Evolutionary conservation across 2,113 vertebrate species (phyloP), one percentile per base, ranked within the genome.

Genomic region (Misgurnus anguillicaudatus): DNA sequence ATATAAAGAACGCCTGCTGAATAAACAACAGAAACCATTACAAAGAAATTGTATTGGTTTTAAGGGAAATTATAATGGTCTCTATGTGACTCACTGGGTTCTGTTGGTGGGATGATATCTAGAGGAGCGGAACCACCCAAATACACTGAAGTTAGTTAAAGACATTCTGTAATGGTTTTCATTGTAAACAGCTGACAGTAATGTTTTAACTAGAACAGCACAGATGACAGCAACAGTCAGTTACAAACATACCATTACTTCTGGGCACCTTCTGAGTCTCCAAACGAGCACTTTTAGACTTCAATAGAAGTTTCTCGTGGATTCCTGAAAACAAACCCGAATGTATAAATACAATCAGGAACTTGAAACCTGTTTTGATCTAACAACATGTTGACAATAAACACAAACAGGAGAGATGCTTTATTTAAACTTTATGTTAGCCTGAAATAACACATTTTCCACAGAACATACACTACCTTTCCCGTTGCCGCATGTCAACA

Each of bases 271-370:
- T 86, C 68, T 93, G 88, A 0, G 95, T 99, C 73, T 95, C 90
- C 51, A 94, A 87, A n/a, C 87, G 38, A 0, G 65, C 74, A 4
- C 84, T 38, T 71, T 92, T 94, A 9, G 94, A 89, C 48, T 85
- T 92, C 60, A 99, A 86, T 53, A 96, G 91, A 9, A 98, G 86
- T 48, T 89, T 95, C 55, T 95, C 91, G 65, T 89, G 91, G 78
- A 99, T 85, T 74, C 93, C 97, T 98, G 85, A 6, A 84, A 79
- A 24, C 3, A 64, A 68, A 3, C 9, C 5, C 6, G n/a, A 19
- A 57, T 57, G n/a, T 57, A n/a, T n/a, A 19, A n/a, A 17, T n/a
- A n/a, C 5, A 57, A 57, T 5, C 53, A 7, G 5, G 17, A 7
- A 5, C 5, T 13, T 57, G 7, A 13, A 9, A 45, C 7, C 2